Evolutionary conservation across 2,888 invertebrate genomes (phyloP), one percentile per base, ranked within the genome.

Genomic region (Chromoteleia sp.): DNA sequence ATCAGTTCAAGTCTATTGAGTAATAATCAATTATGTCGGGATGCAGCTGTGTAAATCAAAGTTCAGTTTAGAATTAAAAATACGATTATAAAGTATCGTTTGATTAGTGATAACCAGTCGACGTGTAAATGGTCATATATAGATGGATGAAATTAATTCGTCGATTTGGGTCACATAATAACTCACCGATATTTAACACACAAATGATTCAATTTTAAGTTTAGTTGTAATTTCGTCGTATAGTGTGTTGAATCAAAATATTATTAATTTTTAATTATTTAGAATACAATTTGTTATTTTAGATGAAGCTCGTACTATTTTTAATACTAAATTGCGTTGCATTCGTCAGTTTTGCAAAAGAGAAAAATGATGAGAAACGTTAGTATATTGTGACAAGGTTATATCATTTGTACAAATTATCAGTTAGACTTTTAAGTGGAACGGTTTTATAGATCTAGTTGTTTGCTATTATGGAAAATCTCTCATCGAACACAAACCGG

Each of bases 381-480:
- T 25, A 25, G 25, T 25, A 25, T 25, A 25, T n/a, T n/a, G n/a
- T n/a, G n/a, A n/a, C n/a, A n/a, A n/a, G n/a, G n/a, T n/a, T n/a
- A n/a, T n/a, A n/a, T n/a, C n/a, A n/a, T n/a, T n/a, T n/a, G n/a
- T n/a, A n/a, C n/a, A n/a, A n/a, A n/a, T n/a, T n/a, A n/a, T n/a
- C n/a, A n/a, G n/a, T n/a, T n/a, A n/a, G 25, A 25, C 25, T 25
- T 25, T 25, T 25, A 25, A 4, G 6, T 25, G 25, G 3, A 25
- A 25, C 25, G 25, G 2, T 41, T 25, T 52, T 52, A 0, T 25
- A 58, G 58, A 30, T 25, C 39, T 25, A 17, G 61, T 59, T 25
- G 14, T 59, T 8, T 63, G 63, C n/a, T 63, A 63, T 29, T 63
- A 63, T 19, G 63, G 48, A n/a, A 25, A 19, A 39, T 50, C 33